phyloP scores from a whole-genome alignment of 2,113 vertebrate genomes.

The Leptodactylus fuscus region DNA sequence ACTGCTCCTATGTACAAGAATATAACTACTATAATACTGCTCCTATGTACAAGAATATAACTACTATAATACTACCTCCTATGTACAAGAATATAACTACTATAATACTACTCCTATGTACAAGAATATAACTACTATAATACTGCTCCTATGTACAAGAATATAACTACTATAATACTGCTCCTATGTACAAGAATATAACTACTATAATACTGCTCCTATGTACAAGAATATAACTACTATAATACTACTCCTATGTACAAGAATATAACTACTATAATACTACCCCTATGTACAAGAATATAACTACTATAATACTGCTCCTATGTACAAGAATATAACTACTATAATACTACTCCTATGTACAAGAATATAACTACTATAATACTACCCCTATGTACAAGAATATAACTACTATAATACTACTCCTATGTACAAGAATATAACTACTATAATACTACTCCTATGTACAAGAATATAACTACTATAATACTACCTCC shows the following conservation, averaged over 20 bases:
- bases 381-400: not conserved
- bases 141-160: not conserved
- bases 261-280: too few relatives aligned
- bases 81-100: not conserved
- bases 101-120: not conserved
- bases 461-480: not conserved
- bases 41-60: conserved; percentile 13
- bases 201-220: not conserved
- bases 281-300: not conserved
- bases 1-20: not conserved
- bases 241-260: too few relatives aligned
- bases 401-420: not conserved
- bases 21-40: conserved; percentile 9
- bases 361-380: not conserved
- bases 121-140: conserved; percentile 7
- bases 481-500: not conserved
- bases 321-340: not conserved
- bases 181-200: not conserved
- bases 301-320: conserved; percentile 2
- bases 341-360: not conserved
- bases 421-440: not conserved
- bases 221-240: too few relatives aligned
- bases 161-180: conserved; percentile 3
- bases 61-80: conserved; percentile 20
- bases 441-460: not conserved